Percentiles rank a stretch among this genome's conserved stretches.
Evolutionary conservation across 1,140 invertebrate species (phyloP).

Genomic region (Grapholita molesta): DNA sequence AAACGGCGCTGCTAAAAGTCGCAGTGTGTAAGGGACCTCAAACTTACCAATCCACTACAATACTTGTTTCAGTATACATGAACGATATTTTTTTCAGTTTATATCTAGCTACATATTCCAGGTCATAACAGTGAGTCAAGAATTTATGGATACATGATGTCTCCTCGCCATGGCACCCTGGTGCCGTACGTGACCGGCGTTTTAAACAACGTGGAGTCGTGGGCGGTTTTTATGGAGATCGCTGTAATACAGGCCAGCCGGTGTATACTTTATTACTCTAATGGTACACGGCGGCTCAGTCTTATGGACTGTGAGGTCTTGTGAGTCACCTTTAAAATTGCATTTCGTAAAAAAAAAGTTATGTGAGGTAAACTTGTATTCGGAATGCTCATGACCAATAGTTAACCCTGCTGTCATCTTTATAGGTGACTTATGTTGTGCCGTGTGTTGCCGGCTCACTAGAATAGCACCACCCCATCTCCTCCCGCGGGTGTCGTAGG

Average conservation of each 20-base stretch:
- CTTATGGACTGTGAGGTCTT: background rate
- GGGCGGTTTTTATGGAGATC: background rate
- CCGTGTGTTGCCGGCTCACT: too few relatives aligned
- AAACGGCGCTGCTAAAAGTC: too few relatives aligned
- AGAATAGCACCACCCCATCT: too few relatives aligned
- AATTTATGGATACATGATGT: background rate
- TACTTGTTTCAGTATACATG: too few relatives aligned
- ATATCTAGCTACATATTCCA: background rate
- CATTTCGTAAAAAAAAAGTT: background rate
- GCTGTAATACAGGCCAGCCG: background rate
- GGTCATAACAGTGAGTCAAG: background rate
- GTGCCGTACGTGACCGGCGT: background rate
- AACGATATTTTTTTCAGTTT: too few relatives aligned
- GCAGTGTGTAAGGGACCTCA: too few relatives aligned
- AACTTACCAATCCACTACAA: too few relatives aligned
- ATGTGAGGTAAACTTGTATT: background rate
- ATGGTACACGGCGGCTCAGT: background rate
- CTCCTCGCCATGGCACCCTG: background rate
- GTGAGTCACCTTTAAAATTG: background rate
- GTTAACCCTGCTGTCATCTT: too few relatives aligned
- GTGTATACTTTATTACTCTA: background rate
- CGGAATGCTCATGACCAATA: too few relatives aligned
- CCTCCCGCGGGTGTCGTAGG: too few relatives aligned
- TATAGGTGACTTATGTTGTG: too few relatives aligned
- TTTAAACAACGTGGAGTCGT: background rate